Base-by-base conservation (phyloP, 2,113 vertebrate genomes). In the Ceratotherium simum region DNA sequence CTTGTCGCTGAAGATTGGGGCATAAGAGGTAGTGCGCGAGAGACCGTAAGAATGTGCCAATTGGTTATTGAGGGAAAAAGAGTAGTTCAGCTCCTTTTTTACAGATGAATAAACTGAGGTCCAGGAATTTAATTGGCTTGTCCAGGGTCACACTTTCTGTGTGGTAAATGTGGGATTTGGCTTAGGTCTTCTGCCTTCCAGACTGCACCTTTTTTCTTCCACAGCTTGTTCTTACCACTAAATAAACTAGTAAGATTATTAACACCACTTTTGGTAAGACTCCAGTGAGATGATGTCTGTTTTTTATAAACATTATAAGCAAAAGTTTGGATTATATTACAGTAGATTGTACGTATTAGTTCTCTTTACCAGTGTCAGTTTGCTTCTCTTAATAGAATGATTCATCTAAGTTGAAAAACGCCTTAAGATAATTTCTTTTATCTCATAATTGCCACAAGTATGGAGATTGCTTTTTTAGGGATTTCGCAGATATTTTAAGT, bases 311-410 rank as follows among this genome's bases (percentile, higher is more conserved):
- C 65, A 91, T 62, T 70, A 33, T 79, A 48, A 93, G 33, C 46
- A 91, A 87, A 87, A 67, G 29, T 91, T 97, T 83, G 86, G 39
- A 62, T 86, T 95, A 5, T 86, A 72, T 84, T 54, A 67, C 0
- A 67, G 8, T 91, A 75, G 29, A 62, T 69, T 81, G 5, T 73
- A 31, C 33, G 1, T 94, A 39, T 87, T 81, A 36, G n/a, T 93
- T 87, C 11, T 93, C 16, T 69, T 80, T 75, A 23, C 46, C 18
- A 73, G 46, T 93, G 75, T 29, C 64, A 42, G 1, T 84, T 93
- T 69, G 6, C 13, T 91, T 93, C 56, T 95, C 25, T 83, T 93
- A 73, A 78, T 31, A 87, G 27, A 86, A 73, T 95, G 62, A 95
- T 83, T 95, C 36, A 58, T 88, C n/a, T 80, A 20, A 69, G 39